A percentile compares a stretch with the other conserved stretches of the same genome.
phyloP scores from a whole-genome alignment of 2,888 invertebrate genomes.

The Leptinotarsa peninsularis region DNA sequence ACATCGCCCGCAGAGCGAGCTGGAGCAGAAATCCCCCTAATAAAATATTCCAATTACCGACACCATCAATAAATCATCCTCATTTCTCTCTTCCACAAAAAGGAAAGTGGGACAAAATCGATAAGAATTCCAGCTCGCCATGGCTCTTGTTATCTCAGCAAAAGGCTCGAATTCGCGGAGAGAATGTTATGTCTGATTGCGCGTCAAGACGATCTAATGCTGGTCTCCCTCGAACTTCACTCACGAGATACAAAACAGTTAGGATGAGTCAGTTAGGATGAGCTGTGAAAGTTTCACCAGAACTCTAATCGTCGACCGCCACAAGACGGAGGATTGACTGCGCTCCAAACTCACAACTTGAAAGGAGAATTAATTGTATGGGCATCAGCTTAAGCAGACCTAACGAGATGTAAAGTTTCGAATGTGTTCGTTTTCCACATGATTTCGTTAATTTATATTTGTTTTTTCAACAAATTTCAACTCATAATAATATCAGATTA shows the following conservation, averaged over 20 bases:
- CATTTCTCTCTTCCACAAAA: slow-evolving; percentile 27
- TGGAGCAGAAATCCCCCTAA: slow-evolving; percentile 5
- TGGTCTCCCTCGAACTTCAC: slow-evolving; percentile 41
- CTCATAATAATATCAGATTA: too few relatives aligned
- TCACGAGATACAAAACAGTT: slow-evolving; percentile 41
- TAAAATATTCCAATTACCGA: slow-evolving; percentile 33
- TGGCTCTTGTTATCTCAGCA: slow-evolving; percentile 9
- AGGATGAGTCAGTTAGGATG: slow-evolving; percentile 29
- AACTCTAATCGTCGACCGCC: slow-evolving; percentile 44
- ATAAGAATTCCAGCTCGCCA: slow-evolving; percentile 27
- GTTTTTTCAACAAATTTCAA: too few relatives aligned
- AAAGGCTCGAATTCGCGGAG: slow-evolving; percentile 26
- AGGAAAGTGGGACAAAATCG: slow-evolving; percentile 15
- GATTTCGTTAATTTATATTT: not conserved
- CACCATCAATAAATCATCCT: slow-evolving; percentile 33
- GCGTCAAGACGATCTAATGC: slow-evolving; percentile 49
- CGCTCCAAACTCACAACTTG: not conserved
- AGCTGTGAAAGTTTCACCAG: slow-evolving; percentile 36
- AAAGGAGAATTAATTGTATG: not conserved
- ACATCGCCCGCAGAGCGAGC: not conserved
- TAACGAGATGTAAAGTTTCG: not conserved
- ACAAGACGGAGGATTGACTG: slow-evolving; percentile 15
- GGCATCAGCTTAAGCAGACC: not conserved
- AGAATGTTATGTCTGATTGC: slow-evolving; percentile 51
- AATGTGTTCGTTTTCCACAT: not conserved